Evolutionary conservation across 2,113 vertebrate species (phyloP).

Genomic region (Hippotragus niger): DNA sequence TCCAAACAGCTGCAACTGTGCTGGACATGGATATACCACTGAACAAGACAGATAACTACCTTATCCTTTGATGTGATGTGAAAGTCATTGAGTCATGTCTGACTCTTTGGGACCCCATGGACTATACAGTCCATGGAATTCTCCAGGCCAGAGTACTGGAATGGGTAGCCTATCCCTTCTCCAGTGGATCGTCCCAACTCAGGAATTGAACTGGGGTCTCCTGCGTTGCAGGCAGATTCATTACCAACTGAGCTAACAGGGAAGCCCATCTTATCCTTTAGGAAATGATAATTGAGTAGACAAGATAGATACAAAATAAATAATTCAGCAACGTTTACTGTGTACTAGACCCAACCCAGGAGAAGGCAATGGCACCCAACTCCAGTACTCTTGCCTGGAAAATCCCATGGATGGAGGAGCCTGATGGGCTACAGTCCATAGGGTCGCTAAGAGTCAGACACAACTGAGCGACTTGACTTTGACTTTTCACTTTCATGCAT

Average conservation of each 20-base stretch:
- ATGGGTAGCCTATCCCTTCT: not conserved
- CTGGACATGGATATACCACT: not conserved
- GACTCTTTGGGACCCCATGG: not conserved
- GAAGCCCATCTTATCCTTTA: not conserved
- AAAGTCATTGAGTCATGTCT: not conserved
- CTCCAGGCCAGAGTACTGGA: not conserved
- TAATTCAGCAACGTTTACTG: not conserved
- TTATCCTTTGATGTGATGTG: not conserved
- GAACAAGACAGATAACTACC: not conserved
- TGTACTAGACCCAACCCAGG: not conserved
- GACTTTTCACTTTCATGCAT: too few relatives aligned
- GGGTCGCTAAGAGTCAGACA: too few relatives aligned
- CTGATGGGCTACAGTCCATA: too few relatives aligned
- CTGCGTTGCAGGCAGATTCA: not conserved
- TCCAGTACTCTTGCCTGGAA: too few relatives aligned
- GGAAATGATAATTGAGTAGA: not conserved
- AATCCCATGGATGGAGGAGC: too few relatives aligned
- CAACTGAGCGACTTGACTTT: too few relatives aligned
- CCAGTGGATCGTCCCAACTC: not conserved
- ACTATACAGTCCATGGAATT: not conserved
- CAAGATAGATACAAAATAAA: not conserved
- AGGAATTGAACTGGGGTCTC: not conserved
- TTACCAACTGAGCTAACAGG: not conserved
- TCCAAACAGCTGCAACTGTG: not conserved
- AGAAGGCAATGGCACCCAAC: too few relatives aligned